Evolutionary conservation across 2,888 invertebrate genomes (phyloP).

Genomic region (Blastobasis lacticolella): DNA sequence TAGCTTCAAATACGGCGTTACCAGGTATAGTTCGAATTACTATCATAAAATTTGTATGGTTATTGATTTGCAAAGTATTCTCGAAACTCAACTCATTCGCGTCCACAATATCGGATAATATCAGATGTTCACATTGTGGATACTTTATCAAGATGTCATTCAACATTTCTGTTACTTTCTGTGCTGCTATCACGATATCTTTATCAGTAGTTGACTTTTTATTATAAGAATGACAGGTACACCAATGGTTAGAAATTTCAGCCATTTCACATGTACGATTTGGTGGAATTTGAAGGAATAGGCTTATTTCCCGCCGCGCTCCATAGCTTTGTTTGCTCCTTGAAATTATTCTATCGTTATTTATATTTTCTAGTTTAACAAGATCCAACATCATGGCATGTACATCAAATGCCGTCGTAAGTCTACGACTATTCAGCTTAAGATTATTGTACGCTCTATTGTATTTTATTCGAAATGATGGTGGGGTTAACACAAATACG

Average conservation of each 20-base stretch:
- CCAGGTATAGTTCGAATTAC: constrained; percentile 76
- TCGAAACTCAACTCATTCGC: constrained; percentile 53
- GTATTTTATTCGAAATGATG: constrained; percentile 76
- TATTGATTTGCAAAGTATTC: constrained; percentile 13
- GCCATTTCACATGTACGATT: constrained; percentile 82
- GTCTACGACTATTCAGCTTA: constrained; percentile 72
- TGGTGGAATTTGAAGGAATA: constrained; percentile 79
- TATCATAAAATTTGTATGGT: constrained; percentile 69
- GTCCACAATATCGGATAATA: constrained; percentile 38
- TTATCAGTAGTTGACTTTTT: constrained; percentile 63
- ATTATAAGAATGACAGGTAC: constrained; percentile 80
- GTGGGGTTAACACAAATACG: constrained; percentile 78
- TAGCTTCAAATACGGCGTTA: constrained; percentile 81
- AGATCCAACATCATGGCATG: constrained; percentile 82
- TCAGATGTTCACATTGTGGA: constrained; percentile 76
- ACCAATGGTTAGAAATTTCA: constrained; percentile 84
- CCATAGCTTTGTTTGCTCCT: constrained; percentile 30
- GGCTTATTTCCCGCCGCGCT: constrained; percentile 76
- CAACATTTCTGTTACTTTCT: constrained; percentile 75
- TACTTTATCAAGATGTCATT: constrained; percentile 73
- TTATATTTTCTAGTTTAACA: constrained; percentile 46
- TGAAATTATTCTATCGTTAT: constrained; percentile 19
- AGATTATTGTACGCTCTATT: constrained; percentile 75
- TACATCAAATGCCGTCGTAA: constrained; percentile 83
- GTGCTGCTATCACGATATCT: constrained; percentile 68